These are phyloP conservation scores for Lanius collurio DNA, from an alignment of 2,113 vertebrate species.

Conservation along the genomic window DNA sequence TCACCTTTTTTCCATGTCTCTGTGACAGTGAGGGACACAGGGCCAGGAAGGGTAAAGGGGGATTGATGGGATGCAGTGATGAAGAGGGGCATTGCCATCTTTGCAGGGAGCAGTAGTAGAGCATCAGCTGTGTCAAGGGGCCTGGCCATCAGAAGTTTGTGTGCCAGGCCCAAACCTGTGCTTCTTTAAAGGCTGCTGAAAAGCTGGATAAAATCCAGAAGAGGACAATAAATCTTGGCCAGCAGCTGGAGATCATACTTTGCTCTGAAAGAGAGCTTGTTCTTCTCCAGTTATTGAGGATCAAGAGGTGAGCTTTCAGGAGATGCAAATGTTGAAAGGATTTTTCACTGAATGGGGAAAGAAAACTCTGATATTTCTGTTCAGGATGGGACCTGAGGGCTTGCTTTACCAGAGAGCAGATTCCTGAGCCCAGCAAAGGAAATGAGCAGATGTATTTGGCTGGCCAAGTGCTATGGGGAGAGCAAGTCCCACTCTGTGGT, in stretches of 20 bases:
- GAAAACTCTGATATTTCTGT: not conserved
- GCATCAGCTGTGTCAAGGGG: not conserved
- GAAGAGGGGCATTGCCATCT: not conserved
- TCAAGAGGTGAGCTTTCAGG: not conserved
- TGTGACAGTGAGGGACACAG: not conserved
- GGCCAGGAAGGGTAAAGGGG: not conserved
- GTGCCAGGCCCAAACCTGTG: not conserved
- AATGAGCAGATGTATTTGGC: too few species aligned
- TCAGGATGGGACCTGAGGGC: not conserved
- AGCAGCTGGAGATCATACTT: not conserved
- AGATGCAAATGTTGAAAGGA: not conserved
- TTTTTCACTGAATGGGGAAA: not conserved
- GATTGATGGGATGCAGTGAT: not conserved
- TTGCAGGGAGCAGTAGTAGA: not conserved
- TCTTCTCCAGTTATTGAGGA: not conserved
- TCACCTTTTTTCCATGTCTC: not conserved
- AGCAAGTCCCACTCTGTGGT: rapidly evolving
- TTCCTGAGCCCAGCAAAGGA: not conserved
- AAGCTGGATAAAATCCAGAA: not conserved
- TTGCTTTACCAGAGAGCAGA: not conserved
- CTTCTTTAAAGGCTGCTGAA: not conserved
- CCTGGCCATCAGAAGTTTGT: not conserved
- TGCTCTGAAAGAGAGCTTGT: not conserved
- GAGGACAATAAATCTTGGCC: not conserved
- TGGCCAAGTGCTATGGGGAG: not conserved